These are phyloP conservation scores for Otolemur garnettii DNA, from an alignment of 2,113 vertebrate genomes.

Conservation along the genomic window DNA sequence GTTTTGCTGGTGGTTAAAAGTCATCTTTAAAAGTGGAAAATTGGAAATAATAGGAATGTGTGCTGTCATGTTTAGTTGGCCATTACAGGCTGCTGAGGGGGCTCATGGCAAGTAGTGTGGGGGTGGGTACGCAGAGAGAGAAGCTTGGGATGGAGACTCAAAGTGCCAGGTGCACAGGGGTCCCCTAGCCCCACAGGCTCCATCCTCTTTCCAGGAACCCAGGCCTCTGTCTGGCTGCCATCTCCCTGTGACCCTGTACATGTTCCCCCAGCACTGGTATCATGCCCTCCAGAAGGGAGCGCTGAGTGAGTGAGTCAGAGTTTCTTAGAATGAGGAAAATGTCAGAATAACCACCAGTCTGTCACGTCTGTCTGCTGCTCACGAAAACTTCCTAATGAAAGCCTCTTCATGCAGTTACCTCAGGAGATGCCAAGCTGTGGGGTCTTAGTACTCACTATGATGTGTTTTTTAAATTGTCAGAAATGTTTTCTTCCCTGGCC, in stretches of 20 bases:
- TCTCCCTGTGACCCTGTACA: not conserved
- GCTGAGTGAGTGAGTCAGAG: not conserved
- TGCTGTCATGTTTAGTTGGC: not conserved
- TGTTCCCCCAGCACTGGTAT: too few species aligned
- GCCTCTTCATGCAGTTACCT: too few species aligned
- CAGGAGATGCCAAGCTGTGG: rapidly evolving
- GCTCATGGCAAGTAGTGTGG: rapidly evolving
- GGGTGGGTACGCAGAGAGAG: rapidly evolving
- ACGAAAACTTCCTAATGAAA: not conserved
- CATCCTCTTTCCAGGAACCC: too few species aligned
- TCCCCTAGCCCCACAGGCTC: rapidly evolving
- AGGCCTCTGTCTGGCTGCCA: not conserved
- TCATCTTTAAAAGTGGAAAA: not conserved
- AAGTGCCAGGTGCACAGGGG: not conserved
- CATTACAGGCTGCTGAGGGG: not conserved
- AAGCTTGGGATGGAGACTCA: rapidly evolving
- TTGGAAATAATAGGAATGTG: not conserved
- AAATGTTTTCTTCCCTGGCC: not conserved
- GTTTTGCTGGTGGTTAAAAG: not conserved
- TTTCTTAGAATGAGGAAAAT: not conserved
- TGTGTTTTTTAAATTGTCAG: not conserved
- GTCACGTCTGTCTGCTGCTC: not conserved
- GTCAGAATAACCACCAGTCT: rapidly evolving
- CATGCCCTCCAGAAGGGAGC: not conserved
- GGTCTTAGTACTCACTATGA: not conserved